Evolutionary conservation across 2,888 invertebrate species (phyloP).

Genomic region (Dromius quadrimaculatus): DNA sequence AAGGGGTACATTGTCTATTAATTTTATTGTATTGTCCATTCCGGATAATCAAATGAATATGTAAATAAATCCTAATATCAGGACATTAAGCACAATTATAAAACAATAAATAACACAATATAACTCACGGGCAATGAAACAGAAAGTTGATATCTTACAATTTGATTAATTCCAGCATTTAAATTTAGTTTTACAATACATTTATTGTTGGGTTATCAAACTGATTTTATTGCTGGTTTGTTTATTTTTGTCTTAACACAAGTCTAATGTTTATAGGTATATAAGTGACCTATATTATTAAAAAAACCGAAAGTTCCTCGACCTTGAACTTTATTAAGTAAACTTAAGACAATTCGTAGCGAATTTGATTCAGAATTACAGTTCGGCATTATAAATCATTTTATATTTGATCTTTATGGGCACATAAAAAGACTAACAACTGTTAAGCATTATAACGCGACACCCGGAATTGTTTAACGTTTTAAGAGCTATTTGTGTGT

Average conservation of each 20-base stretch:
- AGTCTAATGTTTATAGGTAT: slow-evolving; percentile 29
- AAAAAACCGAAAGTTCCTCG: slow-evolving; percentile 16
- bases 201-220: slow-evolving; percentile 46
- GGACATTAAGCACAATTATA: slow-evolving; percentile 5
- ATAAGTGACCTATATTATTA: no score
- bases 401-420: slow-evolving; percentile 48
- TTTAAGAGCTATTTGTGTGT: slow-evolving; percentile 20
- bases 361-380: slow-evolving; percentile 40
- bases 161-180: slow-evolving; percentile 43
- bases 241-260: slow-evolving; percentile 29
- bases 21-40: no score
- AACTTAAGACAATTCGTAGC: slow-evolving; percentile 36
- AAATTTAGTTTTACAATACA: slow-evolving; percentile 44
- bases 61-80: no score
- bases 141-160: slow-evolving; percentile 25
- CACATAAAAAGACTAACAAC: slow-evolving; percentile 45
- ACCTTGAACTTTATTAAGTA: slow-evolving; percentile 29
- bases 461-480: slow-evolving; percentile 42
- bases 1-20: no score
- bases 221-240: slow-evolving; percentile 40
- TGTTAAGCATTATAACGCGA: slow-evolving; percentile 45
- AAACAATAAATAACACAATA: slow-evolving; percentile 27
- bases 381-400: slow-evolving; percentile 43
- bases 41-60: no score
- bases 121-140: slow-evolving; percentile 25